These are phyloP conservation scores for Octonoba sinensis DNA, from an alignment of 2,888 invertebrate genomes.

Conservation along the genomic window DNA sequence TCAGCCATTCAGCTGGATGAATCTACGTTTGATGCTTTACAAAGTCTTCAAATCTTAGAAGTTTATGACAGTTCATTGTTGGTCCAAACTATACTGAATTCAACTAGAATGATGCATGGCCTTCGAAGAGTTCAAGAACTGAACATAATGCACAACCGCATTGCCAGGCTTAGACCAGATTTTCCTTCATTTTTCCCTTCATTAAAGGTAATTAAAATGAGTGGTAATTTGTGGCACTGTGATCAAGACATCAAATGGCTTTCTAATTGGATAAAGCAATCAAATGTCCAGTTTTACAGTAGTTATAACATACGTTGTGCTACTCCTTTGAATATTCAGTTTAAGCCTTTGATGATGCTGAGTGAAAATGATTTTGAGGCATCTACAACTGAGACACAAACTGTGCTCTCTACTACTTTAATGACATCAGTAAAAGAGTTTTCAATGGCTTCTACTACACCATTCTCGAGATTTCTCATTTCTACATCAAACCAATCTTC, in stretches of 20 bases:
- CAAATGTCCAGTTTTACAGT: conserved; percentile 71
- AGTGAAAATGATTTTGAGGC: conserved; percentile 57
- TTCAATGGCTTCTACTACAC: not conserved
- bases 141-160: conserved; percentile 77
- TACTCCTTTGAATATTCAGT: conserved; percentile 68
- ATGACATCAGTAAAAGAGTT: not conserved
- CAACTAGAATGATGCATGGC: conserved; percentile 80
- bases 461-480: not conserved
- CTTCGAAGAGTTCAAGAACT: conserved; percentile 80
- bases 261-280: conserved; percentile 77
- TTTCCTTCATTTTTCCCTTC: conserved; percentile 80
- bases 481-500: no score
- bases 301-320: conserved; percentile 72
- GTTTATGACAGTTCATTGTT: conserved; percentile 82
- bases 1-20: conserved; percentile 75
- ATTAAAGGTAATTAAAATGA: conserved; percentile 78
- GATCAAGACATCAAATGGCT: conserved; percentile 70
- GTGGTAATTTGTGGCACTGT: conserved; percentile 82
- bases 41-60: conserved; percentile 81
- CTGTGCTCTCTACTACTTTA: not conserved
- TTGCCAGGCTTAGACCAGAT: conserved; percentile 79
- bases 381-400: not conserved
- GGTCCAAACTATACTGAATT: conserved; percentile 78
- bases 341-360: conserved; percentile 67
- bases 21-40: conserved; percentile 79